Base-by-base conservation (phyloP, 2,113 vertebrate genomes). In the Bos javanicus region DNA sequence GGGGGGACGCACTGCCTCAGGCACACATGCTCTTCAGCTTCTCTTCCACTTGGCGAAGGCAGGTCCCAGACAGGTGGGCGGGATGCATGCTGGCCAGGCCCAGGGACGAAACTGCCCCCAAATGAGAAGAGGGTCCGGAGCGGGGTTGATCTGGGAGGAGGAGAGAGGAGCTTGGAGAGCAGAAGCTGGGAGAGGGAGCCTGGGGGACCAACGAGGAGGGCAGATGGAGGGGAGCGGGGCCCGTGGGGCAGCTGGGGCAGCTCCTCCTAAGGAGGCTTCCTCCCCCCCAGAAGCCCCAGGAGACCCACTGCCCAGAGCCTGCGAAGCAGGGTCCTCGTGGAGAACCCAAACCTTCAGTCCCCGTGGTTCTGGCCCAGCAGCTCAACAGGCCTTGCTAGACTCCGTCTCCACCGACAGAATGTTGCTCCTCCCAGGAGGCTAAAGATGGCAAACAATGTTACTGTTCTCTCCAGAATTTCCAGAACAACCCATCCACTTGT, bases 241-340 rank as follows among this genome's bases (percentile, higher is more conserved):
- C 71, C 16, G 0, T 13, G 36, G 67, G 19, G n/a, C 54, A 54
- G 52, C 13, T 16, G 74, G 23, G 23, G 26, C 36, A 43, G 36
- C 83, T 28, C 23, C 21, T 16, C 33, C 14, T 36, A 39, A 39
- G 52, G n/a, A 6, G 14, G n/a, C 82, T 57, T 56, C 54, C 82
- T 57, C 5, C 88, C 36, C 36, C 3, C 0, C 1, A 8, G 64
- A 23, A 33, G 11, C 43, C 56, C 25, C 74, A 13, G 74, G 60
- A 54, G 54, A 15, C 48, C 80, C 26, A 13, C 19, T 13, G 7
- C 26, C 9, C 17, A 21, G 21, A 21, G 28, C 30, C 48, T 57
- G 39, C 1, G 7, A 48, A n/a, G 30, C 13, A 60, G 54, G 39
- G 25, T 12, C 19, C 4, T 6, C 1, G 0, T 1, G 5, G 39